Base-by-base conservation (phyloP, 2,113 vertebrate genomes). In the Urocynchramus pylzowi region DNA sequence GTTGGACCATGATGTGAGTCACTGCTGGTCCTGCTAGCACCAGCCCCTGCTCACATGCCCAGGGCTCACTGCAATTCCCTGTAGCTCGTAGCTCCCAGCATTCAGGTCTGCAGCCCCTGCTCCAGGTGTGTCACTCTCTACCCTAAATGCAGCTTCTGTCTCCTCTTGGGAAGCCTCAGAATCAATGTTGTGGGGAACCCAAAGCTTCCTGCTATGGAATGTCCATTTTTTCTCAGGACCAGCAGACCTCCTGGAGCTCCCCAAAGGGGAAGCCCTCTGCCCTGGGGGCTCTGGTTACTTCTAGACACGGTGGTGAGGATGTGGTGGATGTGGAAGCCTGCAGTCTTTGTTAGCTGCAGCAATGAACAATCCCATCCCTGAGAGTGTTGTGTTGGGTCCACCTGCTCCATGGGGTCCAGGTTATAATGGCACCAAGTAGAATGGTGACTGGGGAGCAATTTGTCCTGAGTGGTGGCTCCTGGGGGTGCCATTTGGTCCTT, bases 341-440 rank as follows among this genome's bases (percentile, higher is more conserved):
- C 26, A 80, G 14, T 68, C 49, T 88, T 64, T 56, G 16, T 33
- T 39, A 57, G 60, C 39, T 68, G 50, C 60, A 71, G 28, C 14
- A 39, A n/a, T 42, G 50, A 73, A 33, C 2, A 12, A 45, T 57
- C 44, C n/a, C 8, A 1, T 37, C 13, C 35, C 68, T 61, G 69
- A 22, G 17, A 16, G n/a, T 16, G 59, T 45, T 30, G 15, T 1
- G 2, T 31, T 57, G 28, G 22, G 14, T 33, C 14, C 0, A 0
- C 2, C 49, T 52, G 33, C 30, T 57, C 2, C 0, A 8, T 31
- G 27, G n/a, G 28, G 7, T 45, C 45, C 35, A 17, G 22, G 26
- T 37, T 69, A 13, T 11, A 41, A 30, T 68, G 71, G 7, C 45
- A 47, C 4, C 24, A 49, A 35, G 35, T 13, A 42, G 26, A 35